phyloP scores from a whole-genome alignment of 2,797 vertebrate species.

The Allochrocebus solatus region DNA sequence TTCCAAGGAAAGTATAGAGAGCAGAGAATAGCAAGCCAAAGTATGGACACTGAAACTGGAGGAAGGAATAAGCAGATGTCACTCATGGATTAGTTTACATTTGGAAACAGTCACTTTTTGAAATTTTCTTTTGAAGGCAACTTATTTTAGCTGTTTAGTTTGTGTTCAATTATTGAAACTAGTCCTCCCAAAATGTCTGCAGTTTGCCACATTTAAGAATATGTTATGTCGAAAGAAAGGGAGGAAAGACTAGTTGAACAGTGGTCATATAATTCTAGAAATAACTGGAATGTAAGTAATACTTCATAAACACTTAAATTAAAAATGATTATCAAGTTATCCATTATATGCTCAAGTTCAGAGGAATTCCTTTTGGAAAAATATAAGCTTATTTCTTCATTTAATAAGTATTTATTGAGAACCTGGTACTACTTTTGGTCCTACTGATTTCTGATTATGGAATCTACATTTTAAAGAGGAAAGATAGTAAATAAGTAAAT shows the following conservation, averaged over 20 bases:
- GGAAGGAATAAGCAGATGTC: neutral
- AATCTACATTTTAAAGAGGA: conserved; percentile 3
- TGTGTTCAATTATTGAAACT: neutral
- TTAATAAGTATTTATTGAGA: neutral
- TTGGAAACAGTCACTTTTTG: neutral
- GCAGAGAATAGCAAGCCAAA: neutral
- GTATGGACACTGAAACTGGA: neutral
- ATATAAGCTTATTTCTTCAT: neutral
- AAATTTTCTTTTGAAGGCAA: neutral
- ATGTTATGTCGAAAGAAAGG: neutral
- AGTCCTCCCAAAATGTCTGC: neutral
- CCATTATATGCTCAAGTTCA: neutral
- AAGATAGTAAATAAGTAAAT: neutral
- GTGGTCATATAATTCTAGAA: conserved; percentile 45
- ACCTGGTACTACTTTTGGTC: neutral
- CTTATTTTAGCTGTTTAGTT: neutral
- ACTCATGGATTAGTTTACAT: neutral
- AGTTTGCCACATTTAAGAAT: conserved; percentile 11
- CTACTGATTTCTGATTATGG: neutral
- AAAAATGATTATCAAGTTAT: conserved; percentile 34
- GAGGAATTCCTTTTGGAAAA: conserved; percentile 26
- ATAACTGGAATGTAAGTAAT: conserved; percentile 42
- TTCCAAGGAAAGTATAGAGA: neutral
- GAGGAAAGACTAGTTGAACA: neutral
- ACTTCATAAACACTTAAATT: conserved; percentile 1